Percentiles rank a stretch among this genome's conserved stretches.
phyloP scores from a whole-genome alignment of 2,113 vertebrate species.

The Bubalus kerabau region DNA sequence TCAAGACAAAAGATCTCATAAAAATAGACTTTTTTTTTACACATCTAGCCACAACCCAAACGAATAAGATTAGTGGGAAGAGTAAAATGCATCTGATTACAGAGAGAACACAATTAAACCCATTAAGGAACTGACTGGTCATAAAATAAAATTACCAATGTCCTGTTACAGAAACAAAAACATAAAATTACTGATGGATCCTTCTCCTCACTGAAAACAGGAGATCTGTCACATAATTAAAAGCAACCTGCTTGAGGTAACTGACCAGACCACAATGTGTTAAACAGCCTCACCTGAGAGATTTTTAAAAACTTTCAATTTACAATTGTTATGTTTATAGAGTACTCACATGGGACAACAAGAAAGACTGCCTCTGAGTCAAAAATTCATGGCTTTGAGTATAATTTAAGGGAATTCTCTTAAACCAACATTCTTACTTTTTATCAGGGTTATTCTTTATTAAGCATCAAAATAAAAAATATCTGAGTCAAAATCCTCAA shows the following conservation, averaged over 20 bases:
- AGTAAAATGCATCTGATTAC: conserved; percentile 13
- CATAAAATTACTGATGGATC: not conserved
- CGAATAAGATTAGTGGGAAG: not conserved
- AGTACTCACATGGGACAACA: not conserved
- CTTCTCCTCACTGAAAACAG: not conserved
- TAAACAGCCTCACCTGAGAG: not conserved
- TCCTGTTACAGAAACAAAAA: not conserved
- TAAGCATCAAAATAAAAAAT: not conserved
- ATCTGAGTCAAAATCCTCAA: not conserved
- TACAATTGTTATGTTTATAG: not conserved
- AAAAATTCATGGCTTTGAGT: not conserved
- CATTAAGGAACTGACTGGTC: not conserved
- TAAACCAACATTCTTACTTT: not conserved
- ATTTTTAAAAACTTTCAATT: not conserved
- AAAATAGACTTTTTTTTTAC: not conserved
- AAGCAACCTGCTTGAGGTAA: not conserved
- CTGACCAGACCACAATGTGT: not conserved
- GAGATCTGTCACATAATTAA: not conserved
- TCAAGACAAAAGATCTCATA: not conserved
- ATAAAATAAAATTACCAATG: not conserved
- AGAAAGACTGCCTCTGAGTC: not conserved
- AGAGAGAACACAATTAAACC: not conserved
- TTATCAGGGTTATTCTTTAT: not conserved
- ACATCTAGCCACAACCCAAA: not conserved
- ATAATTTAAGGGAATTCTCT: conserved; percentile 9